Evolutionary conservation across 2,797 vertebrate species (phyloP).

Genomic region (Myotis vivesi): DNA sequence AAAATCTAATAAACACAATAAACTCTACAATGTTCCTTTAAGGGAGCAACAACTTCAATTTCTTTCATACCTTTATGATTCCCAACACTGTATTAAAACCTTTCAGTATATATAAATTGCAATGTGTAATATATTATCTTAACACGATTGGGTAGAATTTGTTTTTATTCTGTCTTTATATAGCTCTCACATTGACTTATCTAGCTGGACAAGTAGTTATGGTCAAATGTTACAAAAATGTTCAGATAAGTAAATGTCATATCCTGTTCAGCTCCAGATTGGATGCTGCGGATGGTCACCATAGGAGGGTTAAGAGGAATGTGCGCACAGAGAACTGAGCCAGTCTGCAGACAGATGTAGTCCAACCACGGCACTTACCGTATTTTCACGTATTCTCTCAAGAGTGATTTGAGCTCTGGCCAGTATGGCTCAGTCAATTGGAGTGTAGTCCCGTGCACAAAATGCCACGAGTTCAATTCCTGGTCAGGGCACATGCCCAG

Average conservation of each 20-base stretch:
- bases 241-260: neutral
- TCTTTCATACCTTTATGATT: slow-evolving; percentile 25
- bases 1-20: slow-evolving; percentile 24
- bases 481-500: neutral
- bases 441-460: neutral
- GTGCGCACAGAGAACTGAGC: neutral
- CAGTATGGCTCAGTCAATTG: neutral
- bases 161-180: slow-evolving; percentile 26
- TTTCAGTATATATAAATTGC: neutral
- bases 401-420: neutral
- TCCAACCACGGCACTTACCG: neutral
- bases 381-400: slow-evolving; percentile 54
- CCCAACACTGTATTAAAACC: neutral
- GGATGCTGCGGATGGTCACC: neutral
- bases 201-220: neutral
- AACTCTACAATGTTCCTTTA: neutral
- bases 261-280: neutral
- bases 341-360: neutral
- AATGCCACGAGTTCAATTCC: neutral
- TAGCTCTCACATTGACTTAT: neutral
- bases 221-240: slow-evolving; percentile 20
- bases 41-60: neutral
- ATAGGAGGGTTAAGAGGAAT: neutral
- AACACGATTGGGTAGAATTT: neutral
- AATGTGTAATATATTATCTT: neutral